phyloP scores from a whole-genome alignment of 1,140 invertebrate genomes.

The Sycobia sp. region DNA sequence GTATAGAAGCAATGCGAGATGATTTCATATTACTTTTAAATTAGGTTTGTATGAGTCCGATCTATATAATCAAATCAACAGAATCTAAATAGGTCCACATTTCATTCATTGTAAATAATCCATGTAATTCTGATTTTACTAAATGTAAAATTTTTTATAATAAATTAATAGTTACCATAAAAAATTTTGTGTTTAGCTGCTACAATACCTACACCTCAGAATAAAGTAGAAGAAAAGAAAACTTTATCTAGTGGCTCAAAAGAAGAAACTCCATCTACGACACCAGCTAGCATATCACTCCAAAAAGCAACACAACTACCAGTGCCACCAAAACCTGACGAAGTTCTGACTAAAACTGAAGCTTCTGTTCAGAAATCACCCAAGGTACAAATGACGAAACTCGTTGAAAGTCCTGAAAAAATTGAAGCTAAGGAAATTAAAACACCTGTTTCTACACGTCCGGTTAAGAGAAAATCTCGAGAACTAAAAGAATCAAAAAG shows the following conservation, averaged over 20 bases:
- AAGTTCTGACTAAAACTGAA: conserved; percentile 36
- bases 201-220: conserved; percentile 36
- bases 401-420: conserved; percentile 35
- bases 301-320: conserved; percentile 41
- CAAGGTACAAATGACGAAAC: conserved; percentile 20
- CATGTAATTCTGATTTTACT: too few relatives aligned
- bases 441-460: conserved; percentile 24
- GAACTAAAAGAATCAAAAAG: conserved; percentile 55
- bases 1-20: too few relatives aligned
- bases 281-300: conserved; percentile 32
- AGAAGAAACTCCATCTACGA: conserved; percentile 39
- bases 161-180: too few relatives aligned
- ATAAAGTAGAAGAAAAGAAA: conserved; percentile 55
- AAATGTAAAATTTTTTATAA: too few relatives aligned
- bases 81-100: too few relatives aligned
- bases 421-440: conserved; percentile 39
- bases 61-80: too few relatives aligned
- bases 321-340: conserved; percentile 41
- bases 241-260: conserved; percentile 43
- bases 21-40: too few relatives aligned
- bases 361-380: conserved; percentile 31
- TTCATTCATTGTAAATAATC: too few relatives aligned
- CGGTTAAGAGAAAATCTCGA: conserved; percentile 55
- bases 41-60: too few relatives aligned
- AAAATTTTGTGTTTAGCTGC: too few relatives aligned